A percentile compares a stretch with the other conserved stretches of the same genome.
These are phyloP conservation scores for Cynopterus sphinx DNA, from an alignment of 2,797 vertebrate species.

Conservation along the genomic window DNA sequence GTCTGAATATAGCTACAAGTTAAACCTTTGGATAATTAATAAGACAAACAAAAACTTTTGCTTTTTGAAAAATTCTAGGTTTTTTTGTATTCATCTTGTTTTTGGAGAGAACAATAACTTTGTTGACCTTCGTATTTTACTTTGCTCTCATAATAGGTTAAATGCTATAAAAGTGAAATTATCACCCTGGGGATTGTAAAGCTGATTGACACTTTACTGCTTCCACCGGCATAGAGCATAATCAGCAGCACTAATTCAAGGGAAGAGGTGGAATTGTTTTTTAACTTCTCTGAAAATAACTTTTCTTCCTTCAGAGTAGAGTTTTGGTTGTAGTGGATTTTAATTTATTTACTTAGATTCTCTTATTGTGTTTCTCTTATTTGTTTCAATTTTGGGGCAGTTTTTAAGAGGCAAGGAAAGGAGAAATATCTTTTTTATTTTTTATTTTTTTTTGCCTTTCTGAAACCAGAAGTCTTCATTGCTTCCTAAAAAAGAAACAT, in stretches of 20 bases:
- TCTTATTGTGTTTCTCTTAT: constrained; percentile 60
- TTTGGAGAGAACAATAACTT: constrained; percentile 84
- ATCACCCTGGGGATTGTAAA: constrained; percentile 87
- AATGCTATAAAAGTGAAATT: constrained; percentile 89
- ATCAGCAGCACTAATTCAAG: constrained; percentile 79
- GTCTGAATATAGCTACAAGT: constrained; percentile 45
- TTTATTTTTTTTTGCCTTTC: not conserved
- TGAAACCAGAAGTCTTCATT: constrained; percentile 34
- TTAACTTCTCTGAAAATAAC: constrained; percentile 80
- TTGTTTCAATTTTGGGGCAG: not conserved
- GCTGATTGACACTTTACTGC: constrained; percentile 87
- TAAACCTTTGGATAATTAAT: constrained; percentile 47
- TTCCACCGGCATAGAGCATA: constrained; percentile 72
- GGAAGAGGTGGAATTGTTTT: constrained; percentile 82
- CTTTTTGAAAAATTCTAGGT: constrained; percentile 84
- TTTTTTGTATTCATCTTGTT: constrained; percentile 85
- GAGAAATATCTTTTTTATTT: not conserved
- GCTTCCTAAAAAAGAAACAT: constrained; percentile 1
- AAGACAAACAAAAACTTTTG: not conserved
- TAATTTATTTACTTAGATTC: constrained; percentile 83
- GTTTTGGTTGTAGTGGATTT: constrained; percentile 85
- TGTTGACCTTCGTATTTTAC: constrained; percentile 90
- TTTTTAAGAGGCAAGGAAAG: constrained; percentile 14
- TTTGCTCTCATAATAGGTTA: constrained; percentile 88
- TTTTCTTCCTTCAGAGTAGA: constrained; percentile 83